Conservation (phyloP, 1,140 invertebrate genomes). For the Drosophila tani region DNA sequence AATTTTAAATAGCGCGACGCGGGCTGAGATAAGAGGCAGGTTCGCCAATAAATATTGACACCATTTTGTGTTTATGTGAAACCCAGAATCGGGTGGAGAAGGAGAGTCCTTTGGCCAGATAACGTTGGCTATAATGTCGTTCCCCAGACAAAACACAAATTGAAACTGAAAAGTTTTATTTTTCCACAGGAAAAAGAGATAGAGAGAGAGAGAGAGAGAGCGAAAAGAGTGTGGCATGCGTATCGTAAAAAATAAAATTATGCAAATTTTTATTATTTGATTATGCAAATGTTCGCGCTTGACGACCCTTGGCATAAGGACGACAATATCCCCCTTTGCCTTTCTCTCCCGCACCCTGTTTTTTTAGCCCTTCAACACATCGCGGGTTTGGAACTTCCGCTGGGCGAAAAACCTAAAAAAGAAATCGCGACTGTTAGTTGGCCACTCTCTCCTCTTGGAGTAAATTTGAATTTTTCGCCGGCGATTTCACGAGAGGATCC, state of each 20-base stretch:
- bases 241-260: constrained; percentile 84
- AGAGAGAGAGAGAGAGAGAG: constrained; percentile 1
- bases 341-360: background rate
- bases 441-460: constrained; percentile 45
- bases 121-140: constrained; percentile 62
- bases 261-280: constrained; percentile 85
- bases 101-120: constrained; percentile 44
- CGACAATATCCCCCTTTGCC: constrained; percentile 64
- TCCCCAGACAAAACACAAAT: constrained; percentile 55
- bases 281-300: constrained; percentile 84
- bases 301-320: constrained; percentile 85
- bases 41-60: constrained; percentile 84
- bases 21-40: constrained; percentile 78
- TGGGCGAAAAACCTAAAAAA: constrained; percentile 48
- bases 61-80: constrained; percentile 70
- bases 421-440: constrained; percentile 69
- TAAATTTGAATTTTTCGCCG: constrained; percentile 74
- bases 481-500: constrained; percentile 37
- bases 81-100: constrained; percentile 12
- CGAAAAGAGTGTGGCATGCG: constrained; percentile 46
- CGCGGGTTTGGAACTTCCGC: constrained; percentile 61
- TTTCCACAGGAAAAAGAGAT: constrained; percentile 11
- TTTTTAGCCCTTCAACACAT: constrained; percentile 40
- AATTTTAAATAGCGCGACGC: constrained; percentile 51
- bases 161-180: constrained; percentile 61